Evolutionary conservation across 2,797 vertebrate genomes (phyloP).

Genomic region (Tachyglossus aculeatus): DNA sequence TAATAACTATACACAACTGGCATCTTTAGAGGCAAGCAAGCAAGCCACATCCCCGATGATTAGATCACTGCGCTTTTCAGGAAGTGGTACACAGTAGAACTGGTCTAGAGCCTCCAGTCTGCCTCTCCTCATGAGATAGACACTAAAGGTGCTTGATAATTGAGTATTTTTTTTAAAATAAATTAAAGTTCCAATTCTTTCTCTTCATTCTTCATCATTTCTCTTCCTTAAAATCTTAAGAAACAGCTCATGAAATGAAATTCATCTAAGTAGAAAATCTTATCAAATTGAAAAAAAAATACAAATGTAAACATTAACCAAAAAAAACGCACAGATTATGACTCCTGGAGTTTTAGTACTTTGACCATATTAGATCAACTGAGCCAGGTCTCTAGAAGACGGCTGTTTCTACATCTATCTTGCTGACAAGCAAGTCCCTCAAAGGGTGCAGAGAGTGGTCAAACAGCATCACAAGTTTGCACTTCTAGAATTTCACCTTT

Average conservation of each 20-base stretch:
- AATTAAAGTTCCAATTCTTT: background rate
- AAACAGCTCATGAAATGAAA: slow-evolving; percentile 60
- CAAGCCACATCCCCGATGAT: slow-evolving; percentile 8
- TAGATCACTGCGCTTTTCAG: slow-evolving; percentile 16
- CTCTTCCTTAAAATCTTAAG: slow-evolving; percentile 49
- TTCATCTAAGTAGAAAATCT: no score
- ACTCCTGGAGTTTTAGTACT: slow-evolving; percentile 46
- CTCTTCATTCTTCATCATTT: slow-evolving; percentile 1
- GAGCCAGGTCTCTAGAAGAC: slow-evolving; percentile 29
- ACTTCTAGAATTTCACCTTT: slow-evolving; percentile 3
- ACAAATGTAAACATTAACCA: slow-evolving; percentile 57
- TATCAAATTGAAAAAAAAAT: no score
- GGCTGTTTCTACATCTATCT: slow-evolving; percentile 33
- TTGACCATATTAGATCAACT: slow-evolving; percentile 53
- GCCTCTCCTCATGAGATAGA: slow-evolving; percentile 30
- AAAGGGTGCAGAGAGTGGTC: slow-evolving; percentile 7
- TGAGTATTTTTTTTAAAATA: slow-evolving; percentile 28
- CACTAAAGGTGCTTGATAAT: slow-evolving; percentile 3
- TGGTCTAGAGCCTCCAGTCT: slow-evolving; percentile 37
- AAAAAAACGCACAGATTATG: slow-evolving; percentile 31
- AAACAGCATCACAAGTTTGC: slow-evolving; percentile 14
- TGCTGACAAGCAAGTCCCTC: slow-evolving; percentile 24
- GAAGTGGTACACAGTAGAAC: slow-evolving; percentile 34
- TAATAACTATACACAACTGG: slow-evolving; percentile 12
- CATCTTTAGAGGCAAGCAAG: slow-evolving; percentile 23